Evolutionary conservation across 64 coral and sea anemone genomes (phyloP), one percentile per base, ranked within the genome.

Genomic region (Anthopleura sola): DNA sequence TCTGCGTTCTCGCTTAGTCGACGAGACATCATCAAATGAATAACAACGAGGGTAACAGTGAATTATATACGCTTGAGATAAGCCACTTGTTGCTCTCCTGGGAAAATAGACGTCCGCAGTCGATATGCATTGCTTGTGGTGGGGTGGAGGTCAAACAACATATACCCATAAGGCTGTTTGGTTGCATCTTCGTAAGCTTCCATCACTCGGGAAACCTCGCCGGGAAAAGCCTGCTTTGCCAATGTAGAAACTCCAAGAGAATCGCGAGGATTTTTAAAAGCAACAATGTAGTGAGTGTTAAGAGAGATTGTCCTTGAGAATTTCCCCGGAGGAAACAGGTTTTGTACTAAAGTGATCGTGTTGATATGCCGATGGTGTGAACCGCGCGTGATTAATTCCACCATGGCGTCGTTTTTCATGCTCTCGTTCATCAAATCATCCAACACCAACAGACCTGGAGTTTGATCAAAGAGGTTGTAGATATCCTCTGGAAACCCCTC

Each of bases 381-480:
- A 23, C 62, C 81, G 37, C 79, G 80, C 7, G 81, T 85, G 26
- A 90, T 82, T 40, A 90, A 55, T 71, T 90, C 68, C 37, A 85
- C 17, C 29, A 90, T 85, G 26, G 38, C 71, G 20, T 85, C 33
- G 38, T 75, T 49, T 14, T 75, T 38, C 26, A 57, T 77, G 54
- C 88, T 82, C 36, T 84, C 78, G 10, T 75, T 40, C 83, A 91
- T 91, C 6, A 91, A 50, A 55, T 91, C 90, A 69, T 91, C 84
- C 15, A 91, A 68, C 9, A 91, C 40, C 15, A 91, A 47, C 10
- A 91, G 5, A 26, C 82, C 88, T 78, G 88, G 68, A 15, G 44
- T 48, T 29, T n/a, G 26, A 50, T 82, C 50, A 55, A 82, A 82
- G 20, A 82, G 36, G 40, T 6, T 47, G 28, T 48, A 55, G 40